Base-by-base conservation (phyloP, 2,888 invertebrate species). In the Magallana nippona region DNA sequence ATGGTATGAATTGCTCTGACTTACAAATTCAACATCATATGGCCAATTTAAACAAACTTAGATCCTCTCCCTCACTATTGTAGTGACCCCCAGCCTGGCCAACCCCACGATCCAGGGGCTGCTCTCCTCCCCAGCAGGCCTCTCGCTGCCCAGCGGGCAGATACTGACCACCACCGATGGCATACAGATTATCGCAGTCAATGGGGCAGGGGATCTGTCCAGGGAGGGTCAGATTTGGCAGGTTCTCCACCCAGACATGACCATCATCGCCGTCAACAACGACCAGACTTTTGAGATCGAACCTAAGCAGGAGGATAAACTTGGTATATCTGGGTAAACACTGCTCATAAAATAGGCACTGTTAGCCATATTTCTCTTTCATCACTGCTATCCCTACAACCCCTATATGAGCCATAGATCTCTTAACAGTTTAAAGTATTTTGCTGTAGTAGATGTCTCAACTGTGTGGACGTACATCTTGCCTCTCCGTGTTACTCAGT, bases 131-230 rank as follows among this genome's bases (percentile, higher is more conserved):
- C 90, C 91, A 13, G 85, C 89, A 10, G 88, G 86, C 13, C 32
- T 78, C 19, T 79, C 84, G 1, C 55, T 89, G 55, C 87, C 89
- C 2, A 87, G 87, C 8, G 84, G 86, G 3, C 91, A 90, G 62
- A 79, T 88, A 13, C 85, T 90, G 10, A 84, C 87, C 10, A 86
- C 88, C 15, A 88, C 88, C 58, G 90, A 90, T 17, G 90, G 90
- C 3, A 91, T 92, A 78, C 93, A 92, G 87, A 91, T 93, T 27
- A 91, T 93, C 82, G 90, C 92, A 55, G 88, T 92, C 78, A 87
- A 91, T 10, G 89, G 88, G 55, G 86, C 91, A 1, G 86, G 89
- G 15, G 91, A 91, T 60, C 83, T 92, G 8, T 89, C 89, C 78
- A 84, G 86, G 0, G 83, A 86, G 17, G 90, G 90, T 0, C 84